These are phyloP conservation scores for Colistium nudipinnis DNA, from an alignment of 2,113 vertebrate genomes.

Conservation along the genomic window DNA sequence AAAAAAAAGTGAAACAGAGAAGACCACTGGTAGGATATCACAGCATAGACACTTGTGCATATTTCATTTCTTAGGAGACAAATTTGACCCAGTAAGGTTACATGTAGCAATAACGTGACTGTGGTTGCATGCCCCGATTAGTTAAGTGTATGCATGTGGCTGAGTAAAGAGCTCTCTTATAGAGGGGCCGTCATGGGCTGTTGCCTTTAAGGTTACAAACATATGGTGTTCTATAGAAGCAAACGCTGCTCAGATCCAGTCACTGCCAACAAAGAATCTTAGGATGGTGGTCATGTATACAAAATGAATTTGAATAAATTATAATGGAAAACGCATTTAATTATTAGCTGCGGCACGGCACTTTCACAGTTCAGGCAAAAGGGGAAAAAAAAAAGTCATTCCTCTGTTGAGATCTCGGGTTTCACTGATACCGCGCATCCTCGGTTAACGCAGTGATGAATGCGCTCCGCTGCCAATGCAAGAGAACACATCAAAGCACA, in stretches of 20 bases:
- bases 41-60: conserved; percentile 12
- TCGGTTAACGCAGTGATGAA: conserved; percentile 41
- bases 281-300: conserved; percentile 4
- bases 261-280: conserved; percentile 31
- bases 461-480: conserved; percentile 19
- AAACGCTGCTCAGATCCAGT: conserved; percentile 23
- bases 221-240: conserved; percentile 40
- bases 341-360: neutral
- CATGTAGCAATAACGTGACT: conserved; percentile 35
- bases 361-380: neutral
- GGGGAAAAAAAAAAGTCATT: conserved; percentile 26
- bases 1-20: neutral
- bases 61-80: conserved; percentile 30
- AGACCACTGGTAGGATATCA: conserved; percentile 8
- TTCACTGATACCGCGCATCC: conserved; percentile 38
- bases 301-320: conserved; percentile 35
- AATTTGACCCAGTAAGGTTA: conserved; percentile 17
- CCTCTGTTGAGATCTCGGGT: conserved; percentile 13
- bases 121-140: conserved; percentile 30
- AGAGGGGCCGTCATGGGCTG: conserved; percentile 23
- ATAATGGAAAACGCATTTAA: conserved; percentile 1
- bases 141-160: conserved; percentile 45
- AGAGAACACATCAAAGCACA: conserved; percentile 47
- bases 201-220: conserved; percentile 30
- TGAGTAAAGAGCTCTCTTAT: neutral